These are phyloP conservation scores for Anthoscopus minutus DNA, from an alignment of 2,113 vertebrate genomes.

Conservation along the genomic window DNA sequence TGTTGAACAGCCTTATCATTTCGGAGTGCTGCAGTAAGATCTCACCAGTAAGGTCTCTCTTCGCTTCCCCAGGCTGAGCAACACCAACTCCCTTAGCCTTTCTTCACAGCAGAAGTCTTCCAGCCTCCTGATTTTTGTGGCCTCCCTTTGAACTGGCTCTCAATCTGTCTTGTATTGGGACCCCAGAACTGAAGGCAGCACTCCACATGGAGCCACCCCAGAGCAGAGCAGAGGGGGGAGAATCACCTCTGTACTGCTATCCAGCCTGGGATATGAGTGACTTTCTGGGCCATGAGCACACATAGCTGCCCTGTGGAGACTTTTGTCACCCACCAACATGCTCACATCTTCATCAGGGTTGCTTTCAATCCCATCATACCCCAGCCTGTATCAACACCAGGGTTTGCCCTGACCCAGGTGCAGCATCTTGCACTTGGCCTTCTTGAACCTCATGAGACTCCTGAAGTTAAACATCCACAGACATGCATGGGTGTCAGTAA, in stretches of 20 bases:
- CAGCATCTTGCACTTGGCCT: neutral
- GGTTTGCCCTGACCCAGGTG: neutral
- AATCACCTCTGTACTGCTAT: accelerated
- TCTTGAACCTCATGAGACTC: neutral
- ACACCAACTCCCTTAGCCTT: neutral
- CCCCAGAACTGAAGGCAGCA: neutral
- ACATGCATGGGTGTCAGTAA: neutral
- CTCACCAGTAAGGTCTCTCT: neutral
- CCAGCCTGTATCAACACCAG: neutral
- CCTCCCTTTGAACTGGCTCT: neutral
- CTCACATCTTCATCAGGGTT: neutral
- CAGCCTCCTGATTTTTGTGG: neutral
- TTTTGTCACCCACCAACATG: accelerated
- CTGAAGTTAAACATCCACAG: neutral
- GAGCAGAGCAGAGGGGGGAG: neutral
- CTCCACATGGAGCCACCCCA: neutral
- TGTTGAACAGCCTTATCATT: neutral
- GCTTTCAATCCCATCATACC: neutral
- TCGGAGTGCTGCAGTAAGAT: neutral
- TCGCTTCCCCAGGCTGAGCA: neutral
- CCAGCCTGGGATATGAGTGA: neutral
- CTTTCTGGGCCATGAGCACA: neutral
- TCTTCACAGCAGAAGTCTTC: neutral
- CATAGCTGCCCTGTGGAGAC: neutral
- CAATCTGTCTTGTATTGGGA: neutral